Conservation (phyloP, 2,888 invertebrate genomes). For the Cerastis rubricosa region DNA sequence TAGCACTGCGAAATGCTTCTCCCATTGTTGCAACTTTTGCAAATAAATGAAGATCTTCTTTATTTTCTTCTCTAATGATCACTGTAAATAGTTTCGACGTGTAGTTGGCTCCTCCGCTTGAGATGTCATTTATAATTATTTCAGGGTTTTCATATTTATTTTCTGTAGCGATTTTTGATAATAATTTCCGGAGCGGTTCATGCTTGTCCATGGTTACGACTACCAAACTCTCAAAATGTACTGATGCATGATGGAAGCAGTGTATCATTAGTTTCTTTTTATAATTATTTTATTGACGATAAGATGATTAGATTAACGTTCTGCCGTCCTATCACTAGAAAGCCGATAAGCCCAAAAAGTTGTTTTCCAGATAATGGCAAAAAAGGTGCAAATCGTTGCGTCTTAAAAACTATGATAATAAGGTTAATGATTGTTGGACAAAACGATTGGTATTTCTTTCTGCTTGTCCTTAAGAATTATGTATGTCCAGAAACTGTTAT, state of each 20-base stretch:
- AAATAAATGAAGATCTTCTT: slow-evolving; percentile 73
- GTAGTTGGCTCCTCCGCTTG: slow-evolving; percentile 77
- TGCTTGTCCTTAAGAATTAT: too few species aligned
- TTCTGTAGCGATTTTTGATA: slow-evolving; percentile 67
- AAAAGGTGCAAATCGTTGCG: too few species aligned
- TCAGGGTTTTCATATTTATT: slow-evolving; percentile 66
- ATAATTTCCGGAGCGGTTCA: slow-evolving; percentile 19
- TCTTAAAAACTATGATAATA: too few species aligned
- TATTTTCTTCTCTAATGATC: slow-evolving; percentile 64
- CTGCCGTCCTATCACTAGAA: too few species aligned
- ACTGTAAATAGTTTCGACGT: slow-evolving; percentile 73
- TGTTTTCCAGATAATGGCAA: too few species aligned
- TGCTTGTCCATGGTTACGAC: slow-evolving; percentile 33
- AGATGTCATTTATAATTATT: slow-evolving; percentile 68
- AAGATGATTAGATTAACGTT: not conserved
- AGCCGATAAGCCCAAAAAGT: too few species aligned
- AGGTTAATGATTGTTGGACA: too few species aligned
- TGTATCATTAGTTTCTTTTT: not conserved
- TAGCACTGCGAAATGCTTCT: slow-evolving; percentile 14
- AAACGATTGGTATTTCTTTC: too few species aligned
- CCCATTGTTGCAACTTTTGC: slow-evolving; percentile 72
- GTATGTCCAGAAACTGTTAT: too few species aligned
- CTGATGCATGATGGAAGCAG: not conserved
- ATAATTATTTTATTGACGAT: not conserved
- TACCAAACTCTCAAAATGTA: not conserved